These are phyloP conservation scores for Anser cygnoides DNA, from an alignment of 2,113 vertebrate genomes.

Conservation along the genomic window DNA sequence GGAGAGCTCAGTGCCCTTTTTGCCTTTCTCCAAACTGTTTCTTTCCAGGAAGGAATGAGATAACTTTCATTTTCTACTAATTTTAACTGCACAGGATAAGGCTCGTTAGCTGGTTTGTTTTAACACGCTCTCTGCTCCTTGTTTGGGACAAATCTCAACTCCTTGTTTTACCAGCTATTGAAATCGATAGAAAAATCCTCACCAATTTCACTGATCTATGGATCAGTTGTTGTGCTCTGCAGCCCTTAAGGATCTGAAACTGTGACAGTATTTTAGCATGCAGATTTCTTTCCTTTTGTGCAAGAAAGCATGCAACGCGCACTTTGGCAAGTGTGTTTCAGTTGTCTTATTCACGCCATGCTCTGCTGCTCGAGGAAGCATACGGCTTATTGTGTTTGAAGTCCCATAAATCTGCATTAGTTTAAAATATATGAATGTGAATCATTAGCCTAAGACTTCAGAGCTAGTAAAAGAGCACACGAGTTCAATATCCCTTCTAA, in stretches of 20 bases:
- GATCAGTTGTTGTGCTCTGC: neutral
- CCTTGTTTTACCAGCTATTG: neutral
- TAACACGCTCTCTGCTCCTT: neutral
- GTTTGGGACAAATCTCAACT: neutral
- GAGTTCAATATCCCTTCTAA: conserved; percentile 9
- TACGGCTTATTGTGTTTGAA: conserved; percentile 58
- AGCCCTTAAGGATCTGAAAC: neutral
- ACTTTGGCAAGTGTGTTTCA: neutral
- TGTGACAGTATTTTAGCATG: neutral
- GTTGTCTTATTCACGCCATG: neutral
- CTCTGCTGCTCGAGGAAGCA: conserved; percentile 1
- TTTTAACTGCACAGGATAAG: neutral
- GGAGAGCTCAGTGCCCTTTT: neutral
- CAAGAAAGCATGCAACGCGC: neutral
- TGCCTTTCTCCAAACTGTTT: neutral
- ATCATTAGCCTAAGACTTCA: conserved; percentile 54
- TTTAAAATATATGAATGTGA: conserved; percentile 69
- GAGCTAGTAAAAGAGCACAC: conserved; percentile 22
- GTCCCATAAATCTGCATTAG: conserved; percentile 66
- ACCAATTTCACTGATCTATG: neutral
- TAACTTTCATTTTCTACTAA: neutral
- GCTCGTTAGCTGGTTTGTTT: neutral
- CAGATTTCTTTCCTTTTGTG: neutral
- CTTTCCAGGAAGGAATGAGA: neutral
- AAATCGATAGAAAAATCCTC: neutral